These are phyloP conservation scores for Cottoperca gobio DNA, from an alignment of 2,797 vertebrate genomes.

Conservation along the genomic window DNA sequence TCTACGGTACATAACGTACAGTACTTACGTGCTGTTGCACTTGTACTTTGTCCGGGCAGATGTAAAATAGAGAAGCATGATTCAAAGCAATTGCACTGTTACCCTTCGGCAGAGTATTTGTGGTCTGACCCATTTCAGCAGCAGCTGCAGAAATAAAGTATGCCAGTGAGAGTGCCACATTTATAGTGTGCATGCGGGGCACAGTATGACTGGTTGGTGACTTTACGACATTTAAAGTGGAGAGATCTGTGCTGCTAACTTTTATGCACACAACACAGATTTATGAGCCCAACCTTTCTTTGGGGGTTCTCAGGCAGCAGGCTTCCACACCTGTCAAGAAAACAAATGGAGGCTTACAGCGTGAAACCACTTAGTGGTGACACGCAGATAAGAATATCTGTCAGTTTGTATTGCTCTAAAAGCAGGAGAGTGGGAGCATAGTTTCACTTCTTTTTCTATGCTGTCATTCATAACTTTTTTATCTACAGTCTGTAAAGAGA, in stretches of 20 bases:
- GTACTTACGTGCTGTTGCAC: constrained; percentile 16
- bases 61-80: constrained; percentile 28
- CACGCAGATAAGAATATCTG: constrained; percentile 50
- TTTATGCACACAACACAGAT: constrained; percentile 10
- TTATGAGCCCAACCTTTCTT: constrained; percentile 20
- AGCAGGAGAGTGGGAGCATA: constrained; percentile 16
- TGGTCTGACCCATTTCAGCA: constrained; percentile 67
- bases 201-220: constrained; percentile 12
- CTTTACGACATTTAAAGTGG: constrained; percentile 18
- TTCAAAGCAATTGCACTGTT: constrained; percentile 29
- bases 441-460: background rate
- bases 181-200: constrained; percentile 7
- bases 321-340: constrained; percentile 54
- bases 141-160: constrained; percentile 33
- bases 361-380: constrained; percentile 49
- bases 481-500: constrained; percentile 11
- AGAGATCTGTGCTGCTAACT: constrained; percentile 8
- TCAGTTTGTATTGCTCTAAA: constrained; percentile 38
- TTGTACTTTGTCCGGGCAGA: constrained; percentile 15
- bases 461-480: background rate
- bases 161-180: constrained; percentile 14
- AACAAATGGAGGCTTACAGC: constrained; percentile 49
- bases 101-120: constrained; percentile 42
- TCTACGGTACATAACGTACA: background rate
- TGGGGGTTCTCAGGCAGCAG: constrained; percentile 24